Conservation (phyloP, 2,113 vertebrate species). For the Psophia crepitans region DNA sequence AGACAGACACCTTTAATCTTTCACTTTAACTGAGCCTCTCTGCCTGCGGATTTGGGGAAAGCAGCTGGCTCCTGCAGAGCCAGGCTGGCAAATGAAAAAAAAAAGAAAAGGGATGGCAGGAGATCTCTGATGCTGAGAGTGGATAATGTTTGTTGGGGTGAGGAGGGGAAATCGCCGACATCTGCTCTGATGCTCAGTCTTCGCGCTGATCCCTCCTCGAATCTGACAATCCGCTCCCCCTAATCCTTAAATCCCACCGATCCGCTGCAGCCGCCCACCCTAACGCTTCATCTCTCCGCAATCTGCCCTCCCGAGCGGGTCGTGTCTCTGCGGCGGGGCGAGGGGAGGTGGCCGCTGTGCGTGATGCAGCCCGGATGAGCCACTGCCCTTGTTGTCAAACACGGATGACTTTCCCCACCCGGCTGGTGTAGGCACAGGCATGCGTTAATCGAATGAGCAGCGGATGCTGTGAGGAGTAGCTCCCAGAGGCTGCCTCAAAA, state of each 20-base stretch:
- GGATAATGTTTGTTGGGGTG: conserved; percentile 61
- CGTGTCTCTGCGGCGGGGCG: background rate
- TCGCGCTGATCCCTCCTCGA: conserved; percentile 65
- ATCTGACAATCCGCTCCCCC: conserved; percentile 70
- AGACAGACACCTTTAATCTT: conserved; percentile 59
- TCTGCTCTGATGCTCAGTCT: conserved; percentile 82
- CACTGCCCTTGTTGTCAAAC: background rate
- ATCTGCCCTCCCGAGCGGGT: background rate
- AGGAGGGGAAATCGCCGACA: conserved; percentile 74
- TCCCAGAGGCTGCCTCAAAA: background rate
- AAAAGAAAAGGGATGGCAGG: conserved; percentile 55
- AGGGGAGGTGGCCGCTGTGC: background rate
- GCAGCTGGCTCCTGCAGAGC: conserved; percentile 52
- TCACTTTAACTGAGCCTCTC: conserved; percentile 61
- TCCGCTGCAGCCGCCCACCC: conserved; percentile 71
- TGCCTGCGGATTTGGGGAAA: conserved; percentile 55
- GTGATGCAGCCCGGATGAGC: background rate
- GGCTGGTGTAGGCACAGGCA: background rate
- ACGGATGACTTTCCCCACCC: background rate
- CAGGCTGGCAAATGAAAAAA: conserved; percentile 55
- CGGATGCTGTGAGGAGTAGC: background rate
- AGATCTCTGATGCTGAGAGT: conserved; percentile 74
- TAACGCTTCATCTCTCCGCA: background rate
- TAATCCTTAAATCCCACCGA: conserved; percentile 81
- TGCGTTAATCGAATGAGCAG: background rate